phyloP scores from a whole-genome alignment of 2,797 vertebrate genomes.

The Tokudaia muenninki region DNA sequence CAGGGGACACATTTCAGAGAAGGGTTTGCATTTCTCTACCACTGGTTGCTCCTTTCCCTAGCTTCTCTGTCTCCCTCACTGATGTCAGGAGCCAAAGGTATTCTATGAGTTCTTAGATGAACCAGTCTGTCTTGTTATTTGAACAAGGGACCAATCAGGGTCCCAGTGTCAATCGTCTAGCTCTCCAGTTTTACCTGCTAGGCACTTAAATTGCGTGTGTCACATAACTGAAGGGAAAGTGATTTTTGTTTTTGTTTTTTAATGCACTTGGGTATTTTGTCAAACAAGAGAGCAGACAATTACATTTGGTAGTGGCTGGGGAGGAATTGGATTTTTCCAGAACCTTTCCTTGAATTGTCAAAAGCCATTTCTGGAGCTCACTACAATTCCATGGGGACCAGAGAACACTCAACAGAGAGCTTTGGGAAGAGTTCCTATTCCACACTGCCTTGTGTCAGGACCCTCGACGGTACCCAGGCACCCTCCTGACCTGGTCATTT shows the following conservation, averaged over 20 bases:
- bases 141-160: not conserved
- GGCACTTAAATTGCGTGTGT: not conserved
- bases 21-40: not conserved
- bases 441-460: not conserved
- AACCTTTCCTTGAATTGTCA: no score
- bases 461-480: not conserved
- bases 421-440: not conserved
- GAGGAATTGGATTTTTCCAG: not conserved
- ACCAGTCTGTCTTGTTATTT: not conserved
- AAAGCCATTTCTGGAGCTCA: not conserved
- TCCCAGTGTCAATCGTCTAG: not conserved
- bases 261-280: slow-evolving; percentile 3
- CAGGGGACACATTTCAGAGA: not conserved
- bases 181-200: not conserved
- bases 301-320: not conserved
- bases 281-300: not conserved
- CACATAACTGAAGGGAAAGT: not conserved
- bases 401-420: slow-evolving; percentile 21
- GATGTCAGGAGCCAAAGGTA: not conserved
- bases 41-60: not conserved
- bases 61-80: not conserved
- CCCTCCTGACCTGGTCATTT: slow-evolving; percentile 21
- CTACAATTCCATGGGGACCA: slow-evolving; percentile 2
- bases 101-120: not conserved
- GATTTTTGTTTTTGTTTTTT: not conserved